Evolutionary conservation across 30 jellyfish, hydroid and myxozoan species (phyloP), one percentile per base, ranked within the genome.

Genomic region (Hydractinia symbiolongicarpus): DNA sequence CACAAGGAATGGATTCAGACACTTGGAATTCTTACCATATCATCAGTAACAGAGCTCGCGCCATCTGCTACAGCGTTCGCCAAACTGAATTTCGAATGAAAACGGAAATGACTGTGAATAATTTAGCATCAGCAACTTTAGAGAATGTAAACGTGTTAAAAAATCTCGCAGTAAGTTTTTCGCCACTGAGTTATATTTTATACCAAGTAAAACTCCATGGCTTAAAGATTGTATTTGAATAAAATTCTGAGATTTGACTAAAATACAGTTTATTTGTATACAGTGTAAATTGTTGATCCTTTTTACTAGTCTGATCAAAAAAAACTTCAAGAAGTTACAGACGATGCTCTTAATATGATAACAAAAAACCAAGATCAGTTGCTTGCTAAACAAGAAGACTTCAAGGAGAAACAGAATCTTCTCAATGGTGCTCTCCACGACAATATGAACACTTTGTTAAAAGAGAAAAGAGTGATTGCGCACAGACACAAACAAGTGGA

Each of bases 21-120:
- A 90, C 95, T 56, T 90, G 97, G 97, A 90, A 90, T 79, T 93
- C 97, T 20, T 90, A 90, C 68, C 97, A 90, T 75, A 90, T 90
- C 60, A 86, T 90, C 70, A 90, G 97, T 85, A 90, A 90, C 88
- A 81, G 97, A 55, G 97, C 97, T 49, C 95, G 97, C 53, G 95
- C 97, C 64, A 93, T 90, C 60, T 90, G 97, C 56, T 84, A 90
- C 89, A 90, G 89, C 73, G 83, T 90, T 9, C 79, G 97, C 49
- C 97, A 90, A 76, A 80, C 95, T 61, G 95, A 90, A 72, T 90
- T 90, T 69, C 85, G 97, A 19, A 81, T 90, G 79, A 85, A 81
- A 66, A 90, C 97, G 15, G 97, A 90, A 66, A 66, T 77, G 53
- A 90, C 97, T 9, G 94, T 90, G n/a, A 90, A 90, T 66, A 71